These are phyloP conservation scores for Tethea ocularis DNA, from an alignment of 2,888 invertebrate species.

Conservation along the genomic window DNA sequence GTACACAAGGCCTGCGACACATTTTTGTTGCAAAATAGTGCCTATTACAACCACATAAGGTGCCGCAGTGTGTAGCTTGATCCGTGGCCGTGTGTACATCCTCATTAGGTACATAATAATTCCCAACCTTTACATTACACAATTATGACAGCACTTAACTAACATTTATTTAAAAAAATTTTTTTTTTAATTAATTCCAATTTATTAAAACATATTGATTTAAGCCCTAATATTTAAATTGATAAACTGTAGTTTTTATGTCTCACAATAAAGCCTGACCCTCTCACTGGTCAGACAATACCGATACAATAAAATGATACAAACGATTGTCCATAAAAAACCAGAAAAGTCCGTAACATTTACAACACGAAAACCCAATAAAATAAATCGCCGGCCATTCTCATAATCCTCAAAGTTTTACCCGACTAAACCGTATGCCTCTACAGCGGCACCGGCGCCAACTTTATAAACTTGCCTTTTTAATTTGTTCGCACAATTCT, in stretches of 20 bases:
- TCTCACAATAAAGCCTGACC: neutral
- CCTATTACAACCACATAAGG: too few relatives aligned
- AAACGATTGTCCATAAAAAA: constrained; percentile 2
- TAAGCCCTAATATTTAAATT: too few relatives aligned
- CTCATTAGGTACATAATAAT: too few relatives aligned
- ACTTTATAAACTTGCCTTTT: constrained; percentile 36
- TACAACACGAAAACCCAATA: constrained; percentile 12
- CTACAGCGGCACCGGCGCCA: constrained; percentile 23
- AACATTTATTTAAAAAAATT: too few relatives aligned
- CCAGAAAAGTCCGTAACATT: neutral
- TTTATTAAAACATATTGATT: too few relatives aligned
- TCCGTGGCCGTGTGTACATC: too few relatives aligned
- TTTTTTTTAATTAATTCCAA: too few relatives aligned
- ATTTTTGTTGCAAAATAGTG: too few relatives aligned
- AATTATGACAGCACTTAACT: too few relatives aligned
- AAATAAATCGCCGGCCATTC: constrained; percentile 34
- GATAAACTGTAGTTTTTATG: neutral
- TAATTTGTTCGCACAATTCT: constrained; percentile 39
- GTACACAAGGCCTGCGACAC: too few relatives aligned
- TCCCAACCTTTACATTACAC: too few relatives aligned
- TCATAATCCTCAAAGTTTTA: constrained; percentile 35
- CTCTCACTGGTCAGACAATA: neutral
- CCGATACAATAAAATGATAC: neutral
- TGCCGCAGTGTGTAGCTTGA: too few relatives aligned
- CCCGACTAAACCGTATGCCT: constrained; percentile 34